phyloP scores from a whole-genome alignment of 2,113 vertebrate species.

The Brienomyrus longianalis region DNA sequence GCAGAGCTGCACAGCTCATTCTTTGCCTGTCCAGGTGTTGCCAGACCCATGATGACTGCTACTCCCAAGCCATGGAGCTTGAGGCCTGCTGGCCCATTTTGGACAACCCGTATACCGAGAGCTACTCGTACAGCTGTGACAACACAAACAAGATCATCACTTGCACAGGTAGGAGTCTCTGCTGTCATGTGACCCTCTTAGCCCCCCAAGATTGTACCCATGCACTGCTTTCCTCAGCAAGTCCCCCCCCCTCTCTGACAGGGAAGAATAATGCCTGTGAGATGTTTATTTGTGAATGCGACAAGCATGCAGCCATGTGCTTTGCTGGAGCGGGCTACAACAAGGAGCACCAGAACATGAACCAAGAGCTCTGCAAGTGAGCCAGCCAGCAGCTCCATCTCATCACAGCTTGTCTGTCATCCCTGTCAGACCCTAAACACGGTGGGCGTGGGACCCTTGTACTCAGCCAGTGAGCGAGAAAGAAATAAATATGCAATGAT shows the following conservation, averaged over 20 bases:
- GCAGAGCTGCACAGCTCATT: not conserved
- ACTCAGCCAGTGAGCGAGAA: not conserved
- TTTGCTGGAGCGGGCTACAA: conserved; percentile 59
- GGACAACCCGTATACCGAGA: conserved; percentile 74
- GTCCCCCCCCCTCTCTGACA: conserved; percentile 31
- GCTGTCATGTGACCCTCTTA: not conserved
- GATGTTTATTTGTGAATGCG: conserved; percentile 78
- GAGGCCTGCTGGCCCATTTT: conserved; percentile 50
- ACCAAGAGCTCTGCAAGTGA: conserved; percentile 49
- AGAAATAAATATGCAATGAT: not conserved
- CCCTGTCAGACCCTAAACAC: not conserved
- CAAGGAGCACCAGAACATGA: conserved; percentile 36
- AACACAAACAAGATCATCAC: conserved; percentile 42
- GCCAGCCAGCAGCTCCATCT: not conserved
- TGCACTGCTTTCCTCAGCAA: not conserved
- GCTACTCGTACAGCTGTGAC: conserved; percentile 61
- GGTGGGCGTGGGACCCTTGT: not conserved
- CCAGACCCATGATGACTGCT: conserved; percentile 67
- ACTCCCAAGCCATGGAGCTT: conserved; percentile 40
- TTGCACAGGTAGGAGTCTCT: conserved; percentile 62
- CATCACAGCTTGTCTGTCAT: not conserved
- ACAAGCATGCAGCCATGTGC: conserved; percentile 70
- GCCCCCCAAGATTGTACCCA: not conserved
- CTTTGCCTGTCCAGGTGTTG: not conserved
- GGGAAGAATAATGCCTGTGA: conserved; percentile 60